Base-by-base conservation (phyloP, 2,888 invertebrate genomes). In the Diarsia rubi region DNA sequence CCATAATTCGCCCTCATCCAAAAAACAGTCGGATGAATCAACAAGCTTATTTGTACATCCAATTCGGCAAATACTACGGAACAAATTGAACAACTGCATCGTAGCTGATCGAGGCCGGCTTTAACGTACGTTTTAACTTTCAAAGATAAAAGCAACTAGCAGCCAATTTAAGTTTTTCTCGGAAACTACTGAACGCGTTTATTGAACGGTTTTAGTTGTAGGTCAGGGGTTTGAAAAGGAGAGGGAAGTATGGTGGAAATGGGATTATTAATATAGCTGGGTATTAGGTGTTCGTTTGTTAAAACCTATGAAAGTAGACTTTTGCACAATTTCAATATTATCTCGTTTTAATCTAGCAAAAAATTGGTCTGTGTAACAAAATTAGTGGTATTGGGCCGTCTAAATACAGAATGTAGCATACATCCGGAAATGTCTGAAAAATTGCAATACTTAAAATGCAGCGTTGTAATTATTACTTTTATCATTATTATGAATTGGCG, bases 141-240 rank as follows among this genome's bases (percentile, higher is more conserved):
- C 84, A 80, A 72, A 93, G 91, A 93, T 93, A 91, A 92, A 92
- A 89, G 90, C 93, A 90, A 92, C 91, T 94, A 94, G 93, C 92
- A 91, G 90, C 90, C 94, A 95, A 95, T 95, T 94, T 94, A 95
- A 95, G 94, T 95, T 94, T 92, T 92, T 91, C 91, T 85, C 71
- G 79, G 82, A 57, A 84, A 76, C 64, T 68, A 49, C 60, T 19
- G 44, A 65, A 49, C 54, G 44, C 14, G 71, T 64, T 49, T 66
- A 69, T 64, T 69, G 64, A 60, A 52, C 37, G 60, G 69, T 66
- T 62, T 44, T 44, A 16, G 31, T 42, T 75, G 49, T 59, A 44
- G 64, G 45, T 67, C 47, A 54, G 69, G 16, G 31, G 57, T 63
- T 69, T 45, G 8, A 24, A 44, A 45, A n/a, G 11, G n/a, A 6